A percentile compares a stretch with the other conserved stretches of the same genome.
Evolutionary conservation across 2,888 invertebrate genomes (phyloP).

Genomic region (Muschampia plurimacula): DNA sequence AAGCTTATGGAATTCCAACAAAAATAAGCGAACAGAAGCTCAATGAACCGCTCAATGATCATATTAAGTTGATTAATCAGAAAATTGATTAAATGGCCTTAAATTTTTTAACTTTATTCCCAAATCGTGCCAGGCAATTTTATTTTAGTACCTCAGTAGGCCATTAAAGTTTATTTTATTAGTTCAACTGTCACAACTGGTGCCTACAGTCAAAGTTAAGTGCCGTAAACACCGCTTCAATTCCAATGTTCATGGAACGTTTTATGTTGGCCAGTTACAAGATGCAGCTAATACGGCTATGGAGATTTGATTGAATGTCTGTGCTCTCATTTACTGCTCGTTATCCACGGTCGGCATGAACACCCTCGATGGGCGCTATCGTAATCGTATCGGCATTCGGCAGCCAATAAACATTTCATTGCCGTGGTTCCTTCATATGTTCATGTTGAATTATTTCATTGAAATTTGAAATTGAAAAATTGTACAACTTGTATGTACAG

Average conservation of each 20-base stretch:
- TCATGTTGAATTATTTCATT: neutral
- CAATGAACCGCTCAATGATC: no score
- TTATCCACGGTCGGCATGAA: constrained; percentile 69
- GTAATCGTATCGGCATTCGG: constrained; percentile 55
- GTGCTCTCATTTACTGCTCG: constrained; percentile 73
- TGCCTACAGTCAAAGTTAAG: neutral
- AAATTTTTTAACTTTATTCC: neutral
- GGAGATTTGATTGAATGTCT: constrained; percentile 71
- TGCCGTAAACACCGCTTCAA: constrained; percentile 44
- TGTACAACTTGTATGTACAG: no score
- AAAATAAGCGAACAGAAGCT: no score
- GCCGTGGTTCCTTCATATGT: constrained; percentile 52
- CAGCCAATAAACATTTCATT: constrained; percentile 70
- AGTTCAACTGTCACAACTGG: neutral
- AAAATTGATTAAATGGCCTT: no score
- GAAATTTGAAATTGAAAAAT: neutral
- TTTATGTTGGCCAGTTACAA: constrained; percentile 52
- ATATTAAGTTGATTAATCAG: no score
- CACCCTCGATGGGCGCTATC: constrained; percentile 47
- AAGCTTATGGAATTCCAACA: no score
- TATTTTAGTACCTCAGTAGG: neutral
- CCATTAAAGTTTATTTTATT: neutral
- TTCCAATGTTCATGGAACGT: constrained; percentile 29
- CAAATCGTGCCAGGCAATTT: neutral
- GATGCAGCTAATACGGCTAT: constrained; percentile 61